Evolutionary conservation across 1,140 invertebrate genomes (phyloP).

Genomic region (Atopsyche davidsoni): DNA sequence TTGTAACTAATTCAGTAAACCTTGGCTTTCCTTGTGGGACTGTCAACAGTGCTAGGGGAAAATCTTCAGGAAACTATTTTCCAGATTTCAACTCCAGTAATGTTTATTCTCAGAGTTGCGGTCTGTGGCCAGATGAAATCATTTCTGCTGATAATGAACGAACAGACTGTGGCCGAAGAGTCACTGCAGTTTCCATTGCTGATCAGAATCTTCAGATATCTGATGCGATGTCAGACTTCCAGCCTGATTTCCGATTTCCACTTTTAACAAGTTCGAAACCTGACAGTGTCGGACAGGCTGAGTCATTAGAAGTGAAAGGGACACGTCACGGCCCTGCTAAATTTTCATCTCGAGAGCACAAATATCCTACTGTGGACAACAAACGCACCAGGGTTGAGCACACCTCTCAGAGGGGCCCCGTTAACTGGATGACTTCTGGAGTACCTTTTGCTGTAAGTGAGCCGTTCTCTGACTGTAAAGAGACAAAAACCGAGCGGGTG

Average conservation of each 20-base stretch:
- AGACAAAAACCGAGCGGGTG: no score
- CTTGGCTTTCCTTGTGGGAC: conserved; percentile 16
- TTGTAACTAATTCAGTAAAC: conserved; percentile 17
- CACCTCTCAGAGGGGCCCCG: conserved; percentile 38
- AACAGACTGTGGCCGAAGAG: no score
- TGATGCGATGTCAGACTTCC: conserved; percentile 9
- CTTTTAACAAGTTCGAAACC: conserved; percentile 23
- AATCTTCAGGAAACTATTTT: conserved; percentile 21
- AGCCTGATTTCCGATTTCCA: conserved; percentile 22
- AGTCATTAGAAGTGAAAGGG: conserved; percentile 11
- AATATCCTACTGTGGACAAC: conserved; percentile 20
- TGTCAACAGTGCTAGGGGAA: conserved; percentile 8
- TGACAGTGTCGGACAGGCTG: conserved; percentile 28
- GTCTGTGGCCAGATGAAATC: conserved; percentile 24
- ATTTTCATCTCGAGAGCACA: conserved; percentile 17
- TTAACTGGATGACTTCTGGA: conserved; percentile 61
- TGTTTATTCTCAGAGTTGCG: conserved; percentile 26
- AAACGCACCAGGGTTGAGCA: conserved; percentile 27
- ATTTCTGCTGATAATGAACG: no score
- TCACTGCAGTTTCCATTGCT: no score
- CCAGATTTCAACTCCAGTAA: conserved; percentile 24
- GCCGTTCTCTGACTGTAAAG: no score
- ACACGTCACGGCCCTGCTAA: conserved; percentile 12
- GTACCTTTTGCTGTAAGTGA: conserved; percentile 35
- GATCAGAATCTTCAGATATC: conserved; percentile 18